These are phyloP conservation scores for Agelaius phoeniceus DNA, from an alignment of 2,113 vertebrate species.

Conservation along the genomic window DNA sequence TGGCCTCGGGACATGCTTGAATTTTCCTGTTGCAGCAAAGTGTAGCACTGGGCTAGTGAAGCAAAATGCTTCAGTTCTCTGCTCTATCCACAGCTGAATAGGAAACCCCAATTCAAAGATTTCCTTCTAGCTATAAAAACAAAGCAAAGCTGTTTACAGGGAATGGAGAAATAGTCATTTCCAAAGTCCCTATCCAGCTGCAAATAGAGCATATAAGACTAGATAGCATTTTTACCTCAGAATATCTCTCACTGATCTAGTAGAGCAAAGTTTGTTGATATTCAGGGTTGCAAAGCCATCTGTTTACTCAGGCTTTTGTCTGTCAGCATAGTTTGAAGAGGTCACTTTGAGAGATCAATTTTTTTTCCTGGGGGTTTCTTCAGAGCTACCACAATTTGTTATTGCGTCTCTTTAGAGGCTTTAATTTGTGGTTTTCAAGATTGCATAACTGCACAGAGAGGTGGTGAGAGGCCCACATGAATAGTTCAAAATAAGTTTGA, in stretches of 20 bases:
- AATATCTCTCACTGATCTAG: slow-evolving; percentile 25
- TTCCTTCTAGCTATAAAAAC: slow-evolving; percentile 17
- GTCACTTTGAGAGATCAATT: slow-evolving; percentile 49
- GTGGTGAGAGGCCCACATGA: slow-evolving; percentile 68
- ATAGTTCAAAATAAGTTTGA: slow-evolving; percentile 68
- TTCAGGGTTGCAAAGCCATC: slow-evolving; percentile 48
- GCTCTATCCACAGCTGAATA: background rate
- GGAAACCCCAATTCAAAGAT: background rate
- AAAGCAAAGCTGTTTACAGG: background rate
- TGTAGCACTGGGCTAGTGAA: background rate
- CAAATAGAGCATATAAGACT: background rate
- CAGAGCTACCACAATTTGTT: slow-evolving; percentile 59
- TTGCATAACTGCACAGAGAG: slow-evolving; percentile 64
- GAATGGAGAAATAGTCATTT: background rate
- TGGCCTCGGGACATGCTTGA: background rate
- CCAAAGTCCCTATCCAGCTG: background rate
- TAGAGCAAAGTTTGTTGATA: slow-evolving; percentile 68
- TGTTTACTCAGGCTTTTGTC: slow-evolving; percentile 69
- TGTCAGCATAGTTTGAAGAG: slow-evolving; percentile 63
- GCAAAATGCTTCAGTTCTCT: background rate
- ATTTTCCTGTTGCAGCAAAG: background rate
- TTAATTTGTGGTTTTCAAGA: slow-evolving; percentile 67
- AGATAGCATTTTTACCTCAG: background rate
- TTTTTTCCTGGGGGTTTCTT: slow-evolving; percentile 65
- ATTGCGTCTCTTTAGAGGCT: slow-evolving; percentile 43